Evolutionary conservation across 1,140 invertebrate genomes (phyloP), one percentile per base, ranked within the genome.

Genomic region (Pararge aegeria): DNA sequence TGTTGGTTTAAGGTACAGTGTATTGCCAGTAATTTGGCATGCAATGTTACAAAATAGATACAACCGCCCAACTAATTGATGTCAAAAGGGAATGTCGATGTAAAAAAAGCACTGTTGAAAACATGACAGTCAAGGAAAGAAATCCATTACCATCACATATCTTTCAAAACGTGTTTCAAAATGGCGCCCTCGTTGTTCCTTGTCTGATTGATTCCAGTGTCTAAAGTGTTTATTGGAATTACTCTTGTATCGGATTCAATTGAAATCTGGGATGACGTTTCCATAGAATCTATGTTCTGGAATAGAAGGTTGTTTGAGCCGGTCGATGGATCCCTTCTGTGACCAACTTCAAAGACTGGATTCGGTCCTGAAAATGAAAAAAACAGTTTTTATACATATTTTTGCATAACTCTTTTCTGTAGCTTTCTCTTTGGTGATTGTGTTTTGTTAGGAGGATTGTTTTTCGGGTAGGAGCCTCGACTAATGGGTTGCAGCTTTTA

Each of bases 111-210:
- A n/a, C n/a, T n/a, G n/a, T n/a, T n/a, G n/a, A n/a, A n/a, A n/a
- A n/a, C n/a, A n/a, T n/a, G n/a, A n/a, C n/a, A n/a, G n/a, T n/a
- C n/a, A n/a, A n/a, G n/a, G n/a, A n/a, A n/a, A n/a, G n/a, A n/a
- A n/a, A n/a, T 24, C 9, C 12, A 46, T 7, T 46, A 46, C 21
- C 21, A 61, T 79, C 70, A 88, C 71, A 86, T 83, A 58, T 90
- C 87, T 56, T 83, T 90, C 21, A 91, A 65, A n/a, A 90, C 88
- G 48, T 90, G 83, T 53, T 90, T 91, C 38, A 90, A 57, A 29
- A 90, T 91, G 9, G 89, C 80, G 3, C 89, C 82, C 46, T 90
- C 85, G 5, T 79, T 90, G 50, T 89, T 88, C 18, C 89, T 77
- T 0, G 81, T 88, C 49, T 90, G 88, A 24, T 81, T 91, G 5